phyloP scores from a whole-genome alignment of 2,113 vertebrate genomes.

The Cebus imitator region DNA sequence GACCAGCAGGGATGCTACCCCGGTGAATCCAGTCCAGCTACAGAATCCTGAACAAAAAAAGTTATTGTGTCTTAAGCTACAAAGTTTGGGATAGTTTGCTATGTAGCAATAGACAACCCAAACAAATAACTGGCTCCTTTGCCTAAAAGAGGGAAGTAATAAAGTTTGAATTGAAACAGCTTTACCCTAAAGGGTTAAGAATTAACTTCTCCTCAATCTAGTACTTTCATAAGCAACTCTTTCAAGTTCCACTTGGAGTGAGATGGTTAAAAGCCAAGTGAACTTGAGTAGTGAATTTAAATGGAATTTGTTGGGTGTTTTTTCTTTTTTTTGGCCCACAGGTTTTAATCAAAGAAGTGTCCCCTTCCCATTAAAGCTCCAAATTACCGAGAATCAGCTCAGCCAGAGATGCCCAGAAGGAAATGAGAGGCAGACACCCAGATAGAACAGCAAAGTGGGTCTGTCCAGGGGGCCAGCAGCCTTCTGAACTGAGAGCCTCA shows the following conservation, averaged over 20 bases:
- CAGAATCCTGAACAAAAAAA: neutral
- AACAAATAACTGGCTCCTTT: neutral
- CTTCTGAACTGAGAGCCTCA: too few species aligned
- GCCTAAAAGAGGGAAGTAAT: neutral
- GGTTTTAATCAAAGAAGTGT: neutral
- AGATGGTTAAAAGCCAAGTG: neutral
- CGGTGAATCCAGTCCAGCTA: neutral
- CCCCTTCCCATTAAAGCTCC: neutral
- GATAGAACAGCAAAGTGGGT: too few species aligned
- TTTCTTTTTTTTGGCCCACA: neutral
- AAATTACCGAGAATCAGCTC: neutral
- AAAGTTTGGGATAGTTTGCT: neutral
- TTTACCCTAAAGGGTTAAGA: neutral
- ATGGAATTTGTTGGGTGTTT: neutral
- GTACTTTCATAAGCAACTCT: neutral
- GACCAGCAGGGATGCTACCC: neutral
- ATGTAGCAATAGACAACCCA: neutral
- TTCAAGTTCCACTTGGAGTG: neutral
- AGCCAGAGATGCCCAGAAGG: too few species aligned
- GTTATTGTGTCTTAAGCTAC: neutral
- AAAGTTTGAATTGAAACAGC: neutral
- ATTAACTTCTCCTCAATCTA: neutral
- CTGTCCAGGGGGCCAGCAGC: too few species aligned
- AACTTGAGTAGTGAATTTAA: neutral
- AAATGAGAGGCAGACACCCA: too few species aligned